Percentiles rank a stretch among this genome's conserved stretches.
phyloP scores from a whole-genome alignment of 2,888 invertebrate genomes.

The Sylvicola fuscatus region DNA sequence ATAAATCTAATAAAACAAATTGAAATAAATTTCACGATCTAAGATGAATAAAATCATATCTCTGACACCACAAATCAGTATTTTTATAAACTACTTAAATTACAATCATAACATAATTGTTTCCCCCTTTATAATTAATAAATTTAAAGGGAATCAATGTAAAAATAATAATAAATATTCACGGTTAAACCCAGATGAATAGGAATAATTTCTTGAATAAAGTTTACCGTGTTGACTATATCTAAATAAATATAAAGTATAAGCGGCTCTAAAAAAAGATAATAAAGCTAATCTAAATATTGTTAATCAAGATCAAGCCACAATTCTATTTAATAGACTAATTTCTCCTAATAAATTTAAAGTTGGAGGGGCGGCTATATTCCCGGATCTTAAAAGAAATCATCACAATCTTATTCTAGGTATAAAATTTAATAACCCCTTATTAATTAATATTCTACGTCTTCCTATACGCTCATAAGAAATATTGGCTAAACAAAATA shows the following conservation, averaged over 20 bases:
- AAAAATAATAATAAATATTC: conserved; percentile 39
- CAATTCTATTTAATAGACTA: conserved; percentile 36
- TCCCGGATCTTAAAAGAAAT: conserved; percentile 39
- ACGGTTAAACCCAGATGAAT: conserved; percentile 28
- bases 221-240: conserved; percentile 37
- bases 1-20: conserved; percentile 32
- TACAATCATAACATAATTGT: conserved; percentile 30
- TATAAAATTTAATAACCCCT: conserved; percentile 36
- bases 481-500: conserved; percentile 45
- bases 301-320: conserved; percentile 28
- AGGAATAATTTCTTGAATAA: conserved; percentile 29
- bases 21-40: conserved; percentile 28
- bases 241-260: conserved; percentile 42
- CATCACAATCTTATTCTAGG: conserved; percentile 37
- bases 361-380: conserved; percentile 45
- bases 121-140: conserved; percentile 34
- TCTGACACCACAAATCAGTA: conserved; percentile 44
- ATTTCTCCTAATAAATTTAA: conserved; percentile 47
- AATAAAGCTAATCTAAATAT: conserved; percentile 33
- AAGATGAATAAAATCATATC: conserved; percentile 31
- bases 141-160: conserved; percentile 42
- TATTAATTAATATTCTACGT: conserved; percentile 41
- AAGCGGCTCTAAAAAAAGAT: conserved; percentile 42
- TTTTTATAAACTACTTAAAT: conserved; percentile 45
- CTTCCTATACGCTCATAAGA: conserved; percentile 36